These are phyloP conservation scores for Bombyx huttoni DNA, from an alignment of 2,888 invertebrate genomes.

Conservation along the genomic window DNA sequence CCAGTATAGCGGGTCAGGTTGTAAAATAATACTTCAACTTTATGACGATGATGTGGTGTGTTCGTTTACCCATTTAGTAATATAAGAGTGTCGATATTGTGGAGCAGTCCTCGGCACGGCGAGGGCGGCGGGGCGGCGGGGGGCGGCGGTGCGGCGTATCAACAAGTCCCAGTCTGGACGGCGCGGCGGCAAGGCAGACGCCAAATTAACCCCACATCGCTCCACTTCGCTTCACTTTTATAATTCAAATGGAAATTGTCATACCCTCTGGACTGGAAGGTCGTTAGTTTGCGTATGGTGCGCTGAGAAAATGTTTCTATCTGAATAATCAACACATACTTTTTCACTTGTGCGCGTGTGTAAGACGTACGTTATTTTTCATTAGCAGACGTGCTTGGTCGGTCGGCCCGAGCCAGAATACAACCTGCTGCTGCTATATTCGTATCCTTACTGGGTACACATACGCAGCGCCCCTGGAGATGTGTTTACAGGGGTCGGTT, in stretches of 20 bases:
- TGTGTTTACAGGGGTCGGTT: too few relatives aligned
- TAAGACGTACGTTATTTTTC: too few relatives aligned
- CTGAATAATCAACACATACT: too few relatives aligned
- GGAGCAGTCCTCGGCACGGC: neutral
- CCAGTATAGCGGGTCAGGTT: too few relatives aligned
- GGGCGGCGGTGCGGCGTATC: conserved; percentile 4
- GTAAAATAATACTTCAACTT: too few relatives aligned
- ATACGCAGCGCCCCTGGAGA: too few relatives aligned
- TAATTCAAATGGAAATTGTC: neutral
- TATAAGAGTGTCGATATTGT: neutral
- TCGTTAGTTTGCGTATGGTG: neutral
- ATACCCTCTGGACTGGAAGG: neutral
- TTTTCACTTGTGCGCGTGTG: too few relatives aligned
- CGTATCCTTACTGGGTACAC: too few relatives aligned
- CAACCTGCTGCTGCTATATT: too few relatives aligned
- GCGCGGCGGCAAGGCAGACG: conserved; percentile 6
- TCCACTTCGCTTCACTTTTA: conserved; percentile 2
- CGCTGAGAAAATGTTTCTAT: too few relatives aligned
- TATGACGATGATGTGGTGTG: neutral
- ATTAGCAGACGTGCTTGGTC: too few relatives aligned
- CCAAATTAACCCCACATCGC: conserved; percentile 3
- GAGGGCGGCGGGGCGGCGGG: neutral
- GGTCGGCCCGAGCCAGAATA: too few relatives aligned
- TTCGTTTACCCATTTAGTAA: neutral
- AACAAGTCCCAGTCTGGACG: conserved; percentile 12